Evolutionary conservation across 2,888 invertebrate species (phyloP).

Genomic region (Tiliacea aurago): DNA sequence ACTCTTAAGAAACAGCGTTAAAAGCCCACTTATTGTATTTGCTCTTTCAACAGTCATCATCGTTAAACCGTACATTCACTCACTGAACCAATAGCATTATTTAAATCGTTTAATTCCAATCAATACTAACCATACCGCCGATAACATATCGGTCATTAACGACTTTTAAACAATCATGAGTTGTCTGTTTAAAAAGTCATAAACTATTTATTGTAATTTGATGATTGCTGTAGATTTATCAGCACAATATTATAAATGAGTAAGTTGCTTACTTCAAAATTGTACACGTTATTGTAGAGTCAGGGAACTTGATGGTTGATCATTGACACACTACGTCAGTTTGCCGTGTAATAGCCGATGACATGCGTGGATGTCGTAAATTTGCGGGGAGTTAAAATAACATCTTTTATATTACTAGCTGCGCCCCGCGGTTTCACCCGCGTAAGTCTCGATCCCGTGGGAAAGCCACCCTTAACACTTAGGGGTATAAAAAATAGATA

Average conservation of each 20-base stretch:
- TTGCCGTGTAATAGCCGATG: not conserved
- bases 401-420: too few relatives aligned
- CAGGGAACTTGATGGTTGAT: not conserved
- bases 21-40: not conserved
- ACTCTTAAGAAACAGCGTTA: too few relatives aligned
- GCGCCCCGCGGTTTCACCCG: too few relatives aligned
- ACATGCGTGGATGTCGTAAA: not conserved
- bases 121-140: not conserved
- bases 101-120: slow-evolving; percentile 28
- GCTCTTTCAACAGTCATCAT: slow-evolving; percentile 15
- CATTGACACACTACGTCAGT: not conserved
- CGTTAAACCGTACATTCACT: not conserved
- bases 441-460: too few relatives aligned
- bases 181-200: slow-evolving; percentile 5
- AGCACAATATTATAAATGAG: not conserved
- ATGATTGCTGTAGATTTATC: slow-evolving; percentile 8
- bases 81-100: slow-evolving; percentile 11
- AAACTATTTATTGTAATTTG: slow-evolving; percentile 17
- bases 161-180: slow-evolving; percentile 5
- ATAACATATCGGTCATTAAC: slow-evolving; percentile 25
- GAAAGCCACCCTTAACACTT: too few relatives aligned
- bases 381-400: not conserved
- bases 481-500: too few relatives aligned
- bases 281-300: not conserved
- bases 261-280: not conserved